A percentile compares a stretch with the other conserved stretches of the same genome.
Evolutionary conservation across 2,888 invertebrate species (phyloP).

Genomic region (Proisotoma minuta): DNA sequence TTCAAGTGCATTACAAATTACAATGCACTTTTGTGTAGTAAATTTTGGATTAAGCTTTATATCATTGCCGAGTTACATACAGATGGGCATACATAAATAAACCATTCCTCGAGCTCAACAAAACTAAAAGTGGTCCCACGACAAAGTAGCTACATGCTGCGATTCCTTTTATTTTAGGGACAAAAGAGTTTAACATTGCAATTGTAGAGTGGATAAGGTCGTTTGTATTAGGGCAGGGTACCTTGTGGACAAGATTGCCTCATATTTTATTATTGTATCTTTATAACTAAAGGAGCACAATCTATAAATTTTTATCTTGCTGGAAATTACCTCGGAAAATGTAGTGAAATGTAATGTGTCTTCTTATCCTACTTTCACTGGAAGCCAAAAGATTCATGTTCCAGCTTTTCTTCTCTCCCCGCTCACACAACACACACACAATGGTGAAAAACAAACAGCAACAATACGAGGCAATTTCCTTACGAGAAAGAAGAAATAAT

Average conservation of each 20-base stretch:
- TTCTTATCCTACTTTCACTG: not conserved
- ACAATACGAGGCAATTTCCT: slow-evolving; percentile 1
- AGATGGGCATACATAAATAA: too few species aligned
- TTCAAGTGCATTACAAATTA: too few species aligned
- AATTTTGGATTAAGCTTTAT: too few species aligned
- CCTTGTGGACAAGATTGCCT: slow-evolving; percentile 18
- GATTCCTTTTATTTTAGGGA: not conserved
- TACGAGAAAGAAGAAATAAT: not conserved
- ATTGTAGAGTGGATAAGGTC: not conserved
- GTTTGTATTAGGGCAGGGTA: slow-evolving; percentile 9
- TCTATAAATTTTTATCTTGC: slow-evolving; percentile 29
- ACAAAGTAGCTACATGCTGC: not conserved
- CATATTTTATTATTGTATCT: slow-evolving; percentile 33
- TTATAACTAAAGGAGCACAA: slow-evolving; percentile 23
- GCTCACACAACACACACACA: not conserved
- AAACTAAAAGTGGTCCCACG: too few species aligned
- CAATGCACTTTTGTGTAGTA: too few species aligned
- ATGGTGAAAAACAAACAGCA: too few species aligned
- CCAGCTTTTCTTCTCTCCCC: not conserved
- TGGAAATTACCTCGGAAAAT: slow-evolving; percentile 19
- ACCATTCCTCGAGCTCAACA: too few species aligned
- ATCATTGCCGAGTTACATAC: too few species aligned
- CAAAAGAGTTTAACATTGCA: not conserved
- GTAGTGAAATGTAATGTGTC: slow-evolving; percentile 15
- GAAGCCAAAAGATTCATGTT: not conserved